Base-by-base conservation (phyloP, 2,113 vertebrate genomes). In the Pimephales promelas region DNA sequence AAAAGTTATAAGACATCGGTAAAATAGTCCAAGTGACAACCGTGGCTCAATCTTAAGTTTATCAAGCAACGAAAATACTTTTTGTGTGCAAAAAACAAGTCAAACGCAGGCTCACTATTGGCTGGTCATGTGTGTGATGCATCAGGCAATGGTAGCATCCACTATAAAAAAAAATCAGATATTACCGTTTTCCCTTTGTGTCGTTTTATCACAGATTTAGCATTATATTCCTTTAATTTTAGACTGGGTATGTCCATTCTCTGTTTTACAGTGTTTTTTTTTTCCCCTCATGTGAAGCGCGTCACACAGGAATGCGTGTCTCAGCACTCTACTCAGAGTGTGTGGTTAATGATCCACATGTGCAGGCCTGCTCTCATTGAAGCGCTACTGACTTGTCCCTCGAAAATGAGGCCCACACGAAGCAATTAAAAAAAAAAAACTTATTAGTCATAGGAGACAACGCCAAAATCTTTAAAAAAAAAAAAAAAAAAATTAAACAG, bases 281-380 rank as follows among this genome's bases (percentile, higher is more conserved):
- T 26, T 18, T 83, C 59, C 10, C 43, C 61, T 70, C 36, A 24
- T 28, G n/a, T 78, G 43, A 79, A 64, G 82, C 59, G 18, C 49
- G 57, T 86, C 85, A 82, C 52, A 81, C 68, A 40, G 83, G 83
- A 86, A 87, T 89, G 85, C 49, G 43, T 45, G 16, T 68, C 75
- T 88, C 83, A 88, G 88, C 85, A 83, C 54, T 83, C 74, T 86
- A 70, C 36, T 10, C 36, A 79, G 83, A 77, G 28, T 5, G 57
- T 88, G 87, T 79, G 88, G 87, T 89, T 89, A 88, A 71, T 45
- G 72, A 47, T 81, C 59, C 73, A 77, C 77, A 79, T 85, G 54
- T 85, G 80, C 68, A 85, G 75, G 24, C 28, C 79, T 76, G 75
- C 56, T 79, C 66, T 83, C 72, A 71, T 56, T 57, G 26, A 75